Conservation (phyloP, 2,797 vertebrate genomes). For the Serranus cabrilla region DNA sequence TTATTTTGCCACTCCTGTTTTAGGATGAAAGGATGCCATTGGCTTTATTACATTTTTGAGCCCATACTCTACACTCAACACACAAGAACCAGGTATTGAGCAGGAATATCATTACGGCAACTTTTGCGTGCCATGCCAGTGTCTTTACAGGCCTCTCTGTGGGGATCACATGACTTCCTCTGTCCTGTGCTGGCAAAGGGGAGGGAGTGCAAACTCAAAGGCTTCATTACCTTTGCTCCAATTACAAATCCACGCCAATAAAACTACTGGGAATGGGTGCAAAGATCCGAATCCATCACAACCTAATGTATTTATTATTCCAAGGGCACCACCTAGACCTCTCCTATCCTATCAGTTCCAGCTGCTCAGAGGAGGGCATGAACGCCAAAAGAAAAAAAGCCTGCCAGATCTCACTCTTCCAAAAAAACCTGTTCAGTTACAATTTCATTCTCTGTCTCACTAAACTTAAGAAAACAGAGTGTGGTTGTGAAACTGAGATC, state of each 20-base stretch:
- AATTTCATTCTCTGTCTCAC: neutral
- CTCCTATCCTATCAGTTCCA: constrained; percentile 2
- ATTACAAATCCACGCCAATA: constrained; percentile 16
- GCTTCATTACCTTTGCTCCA: constrained; percentile 38
- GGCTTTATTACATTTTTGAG: neutral
- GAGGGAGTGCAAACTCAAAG: constrained; percentile 22
- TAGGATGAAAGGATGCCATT: neutral
- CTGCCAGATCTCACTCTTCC: neutral
- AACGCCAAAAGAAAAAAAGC: neutral
- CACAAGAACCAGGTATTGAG: neutral
- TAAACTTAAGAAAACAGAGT: constrained; percentile 11
- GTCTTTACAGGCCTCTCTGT: constrained; percentile 1
- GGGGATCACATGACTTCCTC: constrained; percentile 45
- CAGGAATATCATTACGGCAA: neutral
- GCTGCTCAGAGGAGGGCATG: neutral
- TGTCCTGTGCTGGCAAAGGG: constrained; percentile 7
- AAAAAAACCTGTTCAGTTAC: constrained; percentile 3
- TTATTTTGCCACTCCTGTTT: constrained; percentile 10
- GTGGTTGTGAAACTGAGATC: neutral
- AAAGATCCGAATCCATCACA: neutral
- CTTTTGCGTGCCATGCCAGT: neutral
- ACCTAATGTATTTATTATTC: neutral
- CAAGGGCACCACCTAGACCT: neutral
- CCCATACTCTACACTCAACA: neutral
- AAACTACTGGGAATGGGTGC: neutral